These are phyloP conservation scores for Aix galericulata DNA, from an alignment of 2,113 vertebrate genomes.

Conservation along the genomic window DNA sequence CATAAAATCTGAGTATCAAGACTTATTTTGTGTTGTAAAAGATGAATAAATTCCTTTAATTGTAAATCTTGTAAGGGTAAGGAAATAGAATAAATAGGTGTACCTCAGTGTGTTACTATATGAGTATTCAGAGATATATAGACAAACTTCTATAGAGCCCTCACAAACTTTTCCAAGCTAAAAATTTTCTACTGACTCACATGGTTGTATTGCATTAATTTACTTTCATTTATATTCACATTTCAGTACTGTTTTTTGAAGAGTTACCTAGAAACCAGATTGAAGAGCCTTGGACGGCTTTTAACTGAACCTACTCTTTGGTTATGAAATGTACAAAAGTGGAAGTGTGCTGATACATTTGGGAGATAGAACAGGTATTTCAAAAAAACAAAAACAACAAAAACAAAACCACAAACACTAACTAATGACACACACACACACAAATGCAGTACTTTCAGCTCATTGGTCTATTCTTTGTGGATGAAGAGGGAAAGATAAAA, in stretches of 20 bases:
- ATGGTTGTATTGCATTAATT: not conserved
- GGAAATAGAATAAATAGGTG: not conserved
- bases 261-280: not conserved
- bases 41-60: not conserved
- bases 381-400: not conserved
- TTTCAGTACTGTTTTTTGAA: not conserved
- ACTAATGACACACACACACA: too few species aligned
- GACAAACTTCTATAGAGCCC: not conserved
- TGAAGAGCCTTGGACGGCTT: not conserved
- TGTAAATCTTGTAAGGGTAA: not conserved
- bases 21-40: not conserved
- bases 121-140: not conserved
- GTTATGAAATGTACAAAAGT: not conserved
- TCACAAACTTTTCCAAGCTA: not conserved
- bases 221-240: not conserved
- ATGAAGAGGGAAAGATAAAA: not conserved
- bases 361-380: not conserved
- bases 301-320: not conserved
- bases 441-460: not conserved
- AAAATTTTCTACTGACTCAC: not conserved
- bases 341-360: not conserved
- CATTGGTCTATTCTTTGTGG: not conserved
- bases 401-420: too few species aligned
- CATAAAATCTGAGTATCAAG: not conserved
- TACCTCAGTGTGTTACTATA: not conserved